phyloP scores from a whole-genome alignment of 2,797 vertebrate species.

The Pteropus rufus region DNA sequence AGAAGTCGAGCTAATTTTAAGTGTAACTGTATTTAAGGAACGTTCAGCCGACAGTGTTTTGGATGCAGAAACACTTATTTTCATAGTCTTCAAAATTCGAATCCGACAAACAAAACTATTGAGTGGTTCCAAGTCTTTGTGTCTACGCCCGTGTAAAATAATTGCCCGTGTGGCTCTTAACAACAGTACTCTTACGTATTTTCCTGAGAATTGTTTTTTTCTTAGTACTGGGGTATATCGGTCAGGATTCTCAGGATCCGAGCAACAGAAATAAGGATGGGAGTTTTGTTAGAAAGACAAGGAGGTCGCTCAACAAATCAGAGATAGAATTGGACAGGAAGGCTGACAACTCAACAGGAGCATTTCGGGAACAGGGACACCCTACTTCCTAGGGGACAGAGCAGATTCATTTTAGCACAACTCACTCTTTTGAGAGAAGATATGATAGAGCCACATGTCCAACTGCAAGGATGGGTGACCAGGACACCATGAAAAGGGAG shows the following conservation, averaged over 20 bases:
- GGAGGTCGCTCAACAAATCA: neutral
- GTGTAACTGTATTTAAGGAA: conserved; percentile 30
- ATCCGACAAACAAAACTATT: neutral
- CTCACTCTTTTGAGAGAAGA: neutral
- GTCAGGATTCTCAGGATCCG: neutral
- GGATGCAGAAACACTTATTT: conserved; percentile 10
- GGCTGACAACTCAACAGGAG: neutral
- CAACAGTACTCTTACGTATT: neutral
- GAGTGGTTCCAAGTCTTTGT: neutral
- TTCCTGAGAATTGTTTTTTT: neutral
- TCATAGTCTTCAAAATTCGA: neutral
- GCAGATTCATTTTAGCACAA: neutral
- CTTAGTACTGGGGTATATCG: neutral
- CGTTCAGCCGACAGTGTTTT: neutral
- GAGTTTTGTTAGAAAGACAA: neutral
- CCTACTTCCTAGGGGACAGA: neutral
- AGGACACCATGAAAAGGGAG: neutral
- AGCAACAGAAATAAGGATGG: neutral
- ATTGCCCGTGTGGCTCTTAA: neutral
- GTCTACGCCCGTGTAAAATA: neutral
- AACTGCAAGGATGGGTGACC: neutral
- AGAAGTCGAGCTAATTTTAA: conserved; percentile 41
- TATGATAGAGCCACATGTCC: neutral
- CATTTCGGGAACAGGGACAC: neutral
- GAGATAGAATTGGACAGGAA: neutral